phyloP scores from a whole-genome alignment of 1,140 invertebrate species.

The Lasioglossum baleicum region DNA sequence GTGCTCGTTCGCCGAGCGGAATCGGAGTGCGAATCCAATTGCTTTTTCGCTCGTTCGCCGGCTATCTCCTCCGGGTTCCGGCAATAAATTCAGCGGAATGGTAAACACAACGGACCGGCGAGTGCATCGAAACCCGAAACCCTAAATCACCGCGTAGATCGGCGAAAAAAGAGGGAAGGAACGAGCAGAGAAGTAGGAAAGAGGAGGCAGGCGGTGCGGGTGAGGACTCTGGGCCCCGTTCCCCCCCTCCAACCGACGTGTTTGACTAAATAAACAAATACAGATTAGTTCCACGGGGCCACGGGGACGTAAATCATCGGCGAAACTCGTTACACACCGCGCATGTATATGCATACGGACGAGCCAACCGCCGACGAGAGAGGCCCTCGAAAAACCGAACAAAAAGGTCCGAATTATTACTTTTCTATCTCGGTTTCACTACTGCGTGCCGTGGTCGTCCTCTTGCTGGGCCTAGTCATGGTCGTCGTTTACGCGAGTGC shows the following conservation, averaged over 20 bases:
- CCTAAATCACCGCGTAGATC: conserved; percentile 75
- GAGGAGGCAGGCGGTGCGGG: conserved; percentile 36
- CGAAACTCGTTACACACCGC: conserved; percentile 72
- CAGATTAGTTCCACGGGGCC: conserved; percentile 75
- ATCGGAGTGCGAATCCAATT: conserved; percentile 65
- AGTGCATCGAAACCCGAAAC: conserved; percentile 77
- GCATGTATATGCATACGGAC: conserved; percentile 28
- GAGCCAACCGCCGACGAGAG: conserved; percentile 21
- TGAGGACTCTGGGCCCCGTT: not conserved
- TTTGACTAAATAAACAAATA: conserved; percentile 80
- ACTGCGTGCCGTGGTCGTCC: no score
- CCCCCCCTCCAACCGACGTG: conserved; percentile 42
- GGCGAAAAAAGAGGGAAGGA: conserved; percentile 41
- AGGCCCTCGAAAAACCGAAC: conserved; percentile 19
- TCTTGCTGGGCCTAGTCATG: no score
- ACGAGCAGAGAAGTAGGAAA: not conserved
- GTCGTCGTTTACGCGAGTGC: no score
- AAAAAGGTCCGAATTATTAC: conserved; percentile 34
- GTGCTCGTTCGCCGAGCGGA: conserved; percentile 40
- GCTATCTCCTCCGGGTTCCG: conserved; percentile 56
- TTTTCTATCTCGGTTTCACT: conserved; percentile 10
- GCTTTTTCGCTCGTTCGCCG: conserved; percentile 61
- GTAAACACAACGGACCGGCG: conserved; percentile 72
- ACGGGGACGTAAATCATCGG: conserved; percentile 76
- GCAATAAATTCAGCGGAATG: conserved; percentile 77